These are phyloP conservation scores for Tricholauxania praeusta DNA, from an alignment of 2,888 invertebrate species.

Conservation along the genomic window DNA sequence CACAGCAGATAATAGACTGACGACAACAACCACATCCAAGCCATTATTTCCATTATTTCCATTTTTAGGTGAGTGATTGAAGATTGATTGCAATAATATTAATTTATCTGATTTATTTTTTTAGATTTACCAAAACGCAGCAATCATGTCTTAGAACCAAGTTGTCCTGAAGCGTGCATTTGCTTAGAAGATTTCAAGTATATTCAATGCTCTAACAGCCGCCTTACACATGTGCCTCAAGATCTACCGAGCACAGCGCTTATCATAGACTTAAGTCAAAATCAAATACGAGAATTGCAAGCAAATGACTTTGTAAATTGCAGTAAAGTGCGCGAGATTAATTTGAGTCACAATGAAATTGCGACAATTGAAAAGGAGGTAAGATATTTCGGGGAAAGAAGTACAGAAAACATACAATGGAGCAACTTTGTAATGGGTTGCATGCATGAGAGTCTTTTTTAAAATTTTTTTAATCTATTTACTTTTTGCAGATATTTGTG, in stretches of 20 bases:
- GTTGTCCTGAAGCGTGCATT: conserved; percentile 62
- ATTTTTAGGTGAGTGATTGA: conserved; percentile 35
- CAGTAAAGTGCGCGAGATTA: conserved; percentile 60
- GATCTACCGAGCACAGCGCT: conserved; percentile 61
- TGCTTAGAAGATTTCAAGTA: conserved; percentile 62
- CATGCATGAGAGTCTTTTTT: no score
- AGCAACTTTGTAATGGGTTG: no score
- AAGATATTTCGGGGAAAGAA: conserved; percentile 12
- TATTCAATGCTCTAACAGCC: conserved; percentile 70
- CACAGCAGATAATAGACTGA: conserved; percentile 30
- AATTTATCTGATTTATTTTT: conserved; percentile 7
- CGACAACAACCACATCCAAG: conserved; percentile 32
- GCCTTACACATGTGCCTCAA: conserved; percentile 70
- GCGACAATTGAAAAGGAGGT: conserved; percentile 60
- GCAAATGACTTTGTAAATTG: conserved; percentile 59
- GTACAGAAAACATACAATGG: no score
- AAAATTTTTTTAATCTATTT: neutral
- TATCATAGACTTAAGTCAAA: conserved; percentile 64
- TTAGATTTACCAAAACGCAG: conserved; percentile 59
- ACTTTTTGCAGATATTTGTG: conserved; percentile 59
- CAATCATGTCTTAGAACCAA: conserved; percentile 60
- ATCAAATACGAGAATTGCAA: conserved; percentile 60
- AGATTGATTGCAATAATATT: neutral
- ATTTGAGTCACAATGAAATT: conserved; percentile 60
- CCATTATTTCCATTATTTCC: conserved; percentile 27